These are phyloP conservation scores for Aegithalos caudatus DNA, from an alignment of 2,113 vertebrate species.

Conservation along the genomic window DNA sequence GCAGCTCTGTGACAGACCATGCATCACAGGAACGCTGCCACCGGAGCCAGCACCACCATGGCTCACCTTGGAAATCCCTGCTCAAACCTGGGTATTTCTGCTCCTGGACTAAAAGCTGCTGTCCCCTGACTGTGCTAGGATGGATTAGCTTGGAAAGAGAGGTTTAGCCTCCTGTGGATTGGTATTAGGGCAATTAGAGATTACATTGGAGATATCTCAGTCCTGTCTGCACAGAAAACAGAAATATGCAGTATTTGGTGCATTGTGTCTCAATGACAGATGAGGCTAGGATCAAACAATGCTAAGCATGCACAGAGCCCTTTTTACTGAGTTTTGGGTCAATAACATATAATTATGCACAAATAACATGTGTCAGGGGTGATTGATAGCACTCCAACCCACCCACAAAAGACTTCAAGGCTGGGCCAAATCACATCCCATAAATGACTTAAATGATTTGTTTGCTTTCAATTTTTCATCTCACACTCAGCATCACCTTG, in stretches of 20 bases:
- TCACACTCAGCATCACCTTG: neutral
- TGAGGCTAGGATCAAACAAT: neutral
- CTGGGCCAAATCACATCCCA: neutral
- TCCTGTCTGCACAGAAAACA: neutral
- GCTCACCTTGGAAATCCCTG: neutral
- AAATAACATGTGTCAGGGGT: neutral
- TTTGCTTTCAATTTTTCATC: neutral
- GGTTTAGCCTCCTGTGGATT: neutral
- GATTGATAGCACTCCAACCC: neutral
- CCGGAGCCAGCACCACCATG: rapidly evolving
- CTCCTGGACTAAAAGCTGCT: neutral
- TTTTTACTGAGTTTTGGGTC: neutral
- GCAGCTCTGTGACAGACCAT: neutral
- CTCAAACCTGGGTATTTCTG: neutral
- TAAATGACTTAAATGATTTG: neutral
- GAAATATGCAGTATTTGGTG: neutral
- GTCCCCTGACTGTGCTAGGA: neutral
- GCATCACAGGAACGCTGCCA: neutral
- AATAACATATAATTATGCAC: neutral
- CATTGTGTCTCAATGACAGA: neutral
- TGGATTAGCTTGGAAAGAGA: neutral
- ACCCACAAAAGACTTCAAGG: neutral
- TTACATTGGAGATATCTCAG: neutral
- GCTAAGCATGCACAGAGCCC: neutral
- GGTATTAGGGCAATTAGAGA: neutral